Conservation (phyloP, 2,888 invertebrate species). For the Hemicrepidius hirtus region DNA sequence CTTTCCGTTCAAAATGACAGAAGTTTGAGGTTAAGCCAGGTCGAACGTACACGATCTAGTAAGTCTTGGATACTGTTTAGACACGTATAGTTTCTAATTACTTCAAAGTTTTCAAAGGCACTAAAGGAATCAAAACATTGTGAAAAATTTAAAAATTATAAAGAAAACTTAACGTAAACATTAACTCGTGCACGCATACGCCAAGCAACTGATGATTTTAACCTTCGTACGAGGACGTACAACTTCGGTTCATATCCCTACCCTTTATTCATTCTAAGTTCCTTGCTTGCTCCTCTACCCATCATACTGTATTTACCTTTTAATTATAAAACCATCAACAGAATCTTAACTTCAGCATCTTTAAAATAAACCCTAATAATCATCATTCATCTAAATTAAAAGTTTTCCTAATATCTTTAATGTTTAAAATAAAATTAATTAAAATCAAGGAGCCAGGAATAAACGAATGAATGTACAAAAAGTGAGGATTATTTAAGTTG, state of each 20-base stretch:
- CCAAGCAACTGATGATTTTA: conserved; percentile 59
- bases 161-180: conserved; percentile 57
- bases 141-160: conserved; percentile 41
- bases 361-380: too few relatives aligned
- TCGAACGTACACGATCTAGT: conserved; percentile 33
- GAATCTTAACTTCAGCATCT: too few relatives aligned
- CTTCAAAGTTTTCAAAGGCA: conserved; percentile 36
- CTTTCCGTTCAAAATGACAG: conserved; percentile 36
- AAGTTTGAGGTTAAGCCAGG: conserved; percentile 48
- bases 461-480: background rate
- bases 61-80: conserved; percentile 11
- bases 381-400: too few relatives aligned
- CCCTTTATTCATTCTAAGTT: conserved; percentile 14
- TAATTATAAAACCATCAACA: too few relatives aligned
- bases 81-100: background rate
- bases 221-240: conserved; percentile 32
- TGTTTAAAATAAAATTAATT: background rate
- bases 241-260: conserved; percentile 24
- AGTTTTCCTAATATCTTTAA: too few relatives aligned
- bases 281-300: too few relatives aligned
- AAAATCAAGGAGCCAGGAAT: background rate
- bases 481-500: background rate
- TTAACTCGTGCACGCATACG: conserved; percentile 56
- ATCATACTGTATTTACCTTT: too few relatives aligned
- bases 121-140: conserved; percentile 32